Conservation (phyloP, 2,888 invertebrate species). For the Diadegma fenestrale region DNA sequence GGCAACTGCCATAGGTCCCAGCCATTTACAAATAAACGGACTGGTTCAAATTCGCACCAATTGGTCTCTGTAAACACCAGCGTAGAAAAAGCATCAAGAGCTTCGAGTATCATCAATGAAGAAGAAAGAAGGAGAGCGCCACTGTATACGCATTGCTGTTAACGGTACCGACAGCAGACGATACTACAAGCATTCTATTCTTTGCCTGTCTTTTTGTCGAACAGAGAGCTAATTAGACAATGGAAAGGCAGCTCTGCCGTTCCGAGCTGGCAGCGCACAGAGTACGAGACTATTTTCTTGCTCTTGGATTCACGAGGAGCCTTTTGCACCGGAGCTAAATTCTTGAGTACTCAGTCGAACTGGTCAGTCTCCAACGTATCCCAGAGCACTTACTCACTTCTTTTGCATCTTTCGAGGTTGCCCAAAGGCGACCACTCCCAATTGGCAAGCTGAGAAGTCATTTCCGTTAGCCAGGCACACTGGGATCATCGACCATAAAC, state of each 20-base stretch:
- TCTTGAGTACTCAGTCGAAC: constrained; percentile 45
- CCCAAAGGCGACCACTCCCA: constrained; percentile 57
- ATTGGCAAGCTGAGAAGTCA: constrained; percentile 28
- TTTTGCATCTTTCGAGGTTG: constrained; percentile 57
- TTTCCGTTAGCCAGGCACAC: constrained; percentile 41
- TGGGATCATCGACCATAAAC: constrained; percentile 19
- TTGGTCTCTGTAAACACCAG: not conserved
- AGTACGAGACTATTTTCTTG: constrained; percentile 34
- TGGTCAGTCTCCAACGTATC: constrained; percentile 22
- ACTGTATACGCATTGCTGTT: constrained; percentile 65
- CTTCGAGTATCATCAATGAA: constrained; percentile 64
- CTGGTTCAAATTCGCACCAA: constrained; percentile 21
- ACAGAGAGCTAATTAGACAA: constrained; percentile 72
- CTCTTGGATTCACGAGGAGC: constrained; percentile 35
- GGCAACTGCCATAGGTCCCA: not conserved
- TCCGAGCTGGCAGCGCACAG: constrained; percentile 66
- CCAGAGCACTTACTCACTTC: constrained; percentile 45
- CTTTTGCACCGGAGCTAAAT: constrained; percentile 35
- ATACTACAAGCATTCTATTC: constrained; percentile 43
- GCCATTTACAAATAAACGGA: not conserved
- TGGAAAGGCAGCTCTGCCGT: constrained; percentile 66
- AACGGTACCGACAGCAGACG: constrained; percentile 65
- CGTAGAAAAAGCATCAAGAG: constrained; percentile 42
- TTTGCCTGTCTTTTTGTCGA: constrained; percentile 64
- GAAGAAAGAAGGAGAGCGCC: constrained; percentile 65